Conservation (phyloP, 2,113 vertebrate species). For the Cavia porcellus region DNA sequence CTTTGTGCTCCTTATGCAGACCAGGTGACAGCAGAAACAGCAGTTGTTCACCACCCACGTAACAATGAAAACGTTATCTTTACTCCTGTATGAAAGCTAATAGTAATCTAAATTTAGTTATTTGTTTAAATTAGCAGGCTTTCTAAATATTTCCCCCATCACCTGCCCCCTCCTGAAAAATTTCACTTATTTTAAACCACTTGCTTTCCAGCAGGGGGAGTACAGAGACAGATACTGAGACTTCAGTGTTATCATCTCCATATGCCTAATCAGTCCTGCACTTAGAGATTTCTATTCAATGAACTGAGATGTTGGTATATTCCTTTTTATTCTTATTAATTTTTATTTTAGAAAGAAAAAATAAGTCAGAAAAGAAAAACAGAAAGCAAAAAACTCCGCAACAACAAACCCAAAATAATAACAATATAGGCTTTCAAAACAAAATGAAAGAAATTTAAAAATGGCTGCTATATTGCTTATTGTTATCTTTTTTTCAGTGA, state of each 20-base stretch:
- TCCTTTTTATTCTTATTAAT: too few species aligned
- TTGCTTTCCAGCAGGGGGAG: background rate
- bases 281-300: background rate
- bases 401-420: too few species aligned
- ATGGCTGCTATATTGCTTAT: too few species aligned
- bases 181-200: background rate
- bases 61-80: background rate
- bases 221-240: background rate
- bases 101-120: background rate
- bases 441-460: too few species aligned
- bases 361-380: too few species aligned
- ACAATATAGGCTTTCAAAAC: too few species aligned
- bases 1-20: background rate
- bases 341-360: too few species aligned
- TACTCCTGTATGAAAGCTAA: background rate
- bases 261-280: background rate
- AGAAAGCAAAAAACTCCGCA: too few species aligned
- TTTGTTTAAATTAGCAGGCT: background rate
- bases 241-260: background rate
- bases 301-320: background rate
- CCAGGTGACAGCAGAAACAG: background rate
- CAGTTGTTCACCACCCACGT: background rate
- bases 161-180: background rate
- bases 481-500: too few species aligned
- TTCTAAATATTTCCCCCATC: background rate